Conservation (phyloP, 2,113 vertebrate species). For the Willisornis vidua region DNA sequence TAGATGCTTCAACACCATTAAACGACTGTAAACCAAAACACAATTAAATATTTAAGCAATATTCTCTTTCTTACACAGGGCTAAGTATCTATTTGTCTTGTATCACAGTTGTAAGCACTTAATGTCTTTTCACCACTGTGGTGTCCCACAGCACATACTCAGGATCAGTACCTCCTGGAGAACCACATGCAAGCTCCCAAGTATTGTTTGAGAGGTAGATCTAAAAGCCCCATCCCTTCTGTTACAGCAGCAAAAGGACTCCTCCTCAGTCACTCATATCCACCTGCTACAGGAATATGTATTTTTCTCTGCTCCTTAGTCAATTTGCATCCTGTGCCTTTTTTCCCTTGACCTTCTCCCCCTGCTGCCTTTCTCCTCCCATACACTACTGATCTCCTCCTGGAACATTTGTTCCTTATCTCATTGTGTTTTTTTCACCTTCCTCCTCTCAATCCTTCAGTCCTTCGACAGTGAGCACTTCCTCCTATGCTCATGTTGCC, state of each 20-base stretch:
- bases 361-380: not conserved
- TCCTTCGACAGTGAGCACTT: not conserved
- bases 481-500: not conserved
- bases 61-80: not conserved
- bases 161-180: not conserved
- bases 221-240: not conserved
- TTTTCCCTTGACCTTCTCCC: not conserved
- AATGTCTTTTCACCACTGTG: not conserved
- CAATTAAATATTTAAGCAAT: constrained; percentile 47
- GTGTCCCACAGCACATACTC: not conserved
- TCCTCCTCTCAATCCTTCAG: not conserved
- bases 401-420: not conserved
- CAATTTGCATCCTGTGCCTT: not conserved
- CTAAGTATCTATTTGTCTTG: not conserved
- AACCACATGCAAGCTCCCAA: not conserved
- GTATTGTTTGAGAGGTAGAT: not conserved
- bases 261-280: not conserved
- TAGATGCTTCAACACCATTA: not conserved
- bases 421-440: not conserved
- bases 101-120: not conserved
- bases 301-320: not conserved
- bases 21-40: constrained; percentile 22
- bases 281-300: not conserved
- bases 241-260: not conserved
- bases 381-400: not conserved